Conservation (phyloP, 2,888 invertebrate genomes). For the Drosophila antonietae region DNA sequence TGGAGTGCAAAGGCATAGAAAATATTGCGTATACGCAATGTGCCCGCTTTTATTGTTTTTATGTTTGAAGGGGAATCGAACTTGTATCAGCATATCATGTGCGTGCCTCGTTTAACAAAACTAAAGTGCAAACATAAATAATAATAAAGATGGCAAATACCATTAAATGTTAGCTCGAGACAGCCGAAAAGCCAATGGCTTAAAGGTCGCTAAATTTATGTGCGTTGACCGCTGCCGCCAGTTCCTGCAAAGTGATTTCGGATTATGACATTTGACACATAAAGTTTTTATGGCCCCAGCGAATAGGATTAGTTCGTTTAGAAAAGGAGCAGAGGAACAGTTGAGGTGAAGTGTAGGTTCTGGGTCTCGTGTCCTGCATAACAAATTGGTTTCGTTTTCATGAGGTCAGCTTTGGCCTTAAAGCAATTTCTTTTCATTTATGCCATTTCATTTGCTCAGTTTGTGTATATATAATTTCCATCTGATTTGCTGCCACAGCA, state of each 20-base stretch:
- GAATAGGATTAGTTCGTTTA: constrained; percentile 43
- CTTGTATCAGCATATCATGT: constrained; percentile 43
- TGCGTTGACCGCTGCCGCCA: constrained; percentile 34
- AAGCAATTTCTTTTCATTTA: constrained; percentile 45
- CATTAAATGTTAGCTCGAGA: constrained; percentile 36
- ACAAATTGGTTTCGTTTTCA: constrained; percentile 36
- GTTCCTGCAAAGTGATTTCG: constrained; percentile 60
- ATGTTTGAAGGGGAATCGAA: constrained; percentile 31
- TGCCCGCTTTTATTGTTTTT: constrained; percentile 22
- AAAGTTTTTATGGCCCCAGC: constrained; percentile 53
- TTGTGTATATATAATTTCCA: constrained; percentile 36
- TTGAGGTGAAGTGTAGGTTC: neutral
- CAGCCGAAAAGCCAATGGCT: constrained; percentile 15
- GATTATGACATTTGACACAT: constrained; percentile 72
- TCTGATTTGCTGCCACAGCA: constrained; percentile 22
- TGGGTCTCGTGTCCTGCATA: constrained; percentile 26
- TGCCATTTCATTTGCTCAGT: constrained; percentile 45
- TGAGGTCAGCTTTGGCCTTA: constrained; percentile 46
- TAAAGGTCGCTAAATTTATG: constrained; percentile 51
- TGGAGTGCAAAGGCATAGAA: constrained; percentile 54
- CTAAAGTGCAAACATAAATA: constrained; percentile 55
- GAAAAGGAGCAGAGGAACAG: neutral
- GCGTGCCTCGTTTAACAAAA: constrained; percentile 59
- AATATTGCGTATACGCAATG: constrained; percentile 38
- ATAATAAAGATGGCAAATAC: constrained; percentile 50